phyloP scores from a whole-genome alignment of 92 coral and sea anemone species.

The Palythoa grandiflora region DNA sequence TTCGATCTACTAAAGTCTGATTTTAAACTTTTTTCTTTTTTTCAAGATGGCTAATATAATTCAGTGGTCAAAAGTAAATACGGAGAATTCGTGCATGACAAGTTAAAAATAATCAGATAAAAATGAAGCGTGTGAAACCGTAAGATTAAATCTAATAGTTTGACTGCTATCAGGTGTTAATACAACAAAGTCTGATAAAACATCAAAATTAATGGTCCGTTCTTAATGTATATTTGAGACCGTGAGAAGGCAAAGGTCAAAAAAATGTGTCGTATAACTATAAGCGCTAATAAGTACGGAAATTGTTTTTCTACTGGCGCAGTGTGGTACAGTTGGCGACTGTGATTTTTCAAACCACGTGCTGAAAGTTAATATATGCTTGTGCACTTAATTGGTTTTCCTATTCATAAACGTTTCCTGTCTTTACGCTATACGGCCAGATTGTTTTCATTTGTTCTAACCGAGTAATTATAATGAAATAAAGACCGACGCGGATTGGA shows the following conservation, averaged over 20 bases:
- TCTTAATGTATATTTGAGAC: neutral
- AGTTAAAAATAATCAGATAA: neutral
- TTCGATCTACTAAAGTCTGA: neutral
- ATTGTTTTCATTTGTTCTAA: slow-evolving; percentile 32
- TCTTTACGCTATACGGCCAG: neutral
- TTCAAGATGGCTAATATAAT: neutral
- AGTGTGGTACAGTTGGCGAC: neutral
- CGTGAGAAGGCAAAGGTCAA: slow-evolving; percentile 15
- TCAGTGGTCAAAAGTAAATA: neutral
- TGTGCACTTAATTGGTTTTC: slow-evolving; percentile 25
- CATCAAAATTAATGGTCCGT: neutral
- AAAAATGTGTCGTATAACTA: neutral
- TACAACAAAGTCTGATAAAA: slow-evolving; percentile 4
- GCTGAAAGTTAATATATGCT: slow-evolving; percentile 27
- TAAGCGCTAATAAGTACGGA: neutral
- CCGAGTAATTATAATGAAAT: slow-evolving; percentile 21
- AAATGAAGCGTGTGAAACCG: neutral
- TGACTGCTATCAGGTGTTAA: slow-evolving; percentile 11
- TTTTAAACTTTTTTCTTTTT: neutral
- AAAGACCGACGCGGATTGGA: neutral
- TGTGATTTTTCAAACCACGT: slow-evolving; percentile 13
- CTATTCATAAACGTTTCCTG: slow-evolving; percentile 11
- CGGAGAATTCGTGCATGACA: neutral
- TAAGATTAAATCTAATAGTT: slow-evolving; percentile 7
- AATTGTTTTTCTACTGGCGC: neutral